A percentile compares a stretch with the other conserved stretches of the same genome.
Conservation (phyloP, 2,113 vertebrate genomes). For the Gymnogyps californianus region DNA sequence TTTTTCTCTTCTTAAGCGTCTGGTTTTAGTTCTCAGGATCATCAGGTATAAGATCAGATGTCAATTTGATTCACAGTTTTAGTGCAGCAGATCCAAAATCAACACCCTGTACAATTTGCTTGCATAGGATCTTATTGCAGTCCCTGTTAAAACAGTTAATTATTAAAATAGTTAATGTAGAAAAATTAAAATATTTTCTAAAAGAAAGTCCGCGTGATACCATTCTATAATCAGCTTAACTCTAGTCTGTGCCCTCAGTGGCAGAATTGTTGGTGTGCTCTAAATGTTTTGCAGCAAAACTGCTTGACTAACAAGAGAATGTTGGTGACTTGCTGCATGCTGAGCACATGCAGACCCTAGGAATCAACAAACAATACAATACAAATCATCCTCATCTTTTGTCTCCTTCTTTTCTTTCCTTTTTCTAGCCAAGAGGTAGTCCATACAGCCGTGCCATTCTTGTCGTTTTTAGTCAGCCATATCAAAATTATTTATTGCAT, state of each 20-base stretch:
- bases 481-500: background rate
- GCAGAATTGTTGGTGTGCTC: background rate
- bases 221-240: background rate
- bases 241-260: background rate
- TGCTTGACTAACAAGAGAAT: background rate
- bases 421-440: background rate
- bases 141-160: background rate
- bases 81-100: background rate
- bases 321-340: background rate
- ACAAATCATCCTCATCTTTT: background rate
- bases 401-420: background rate
- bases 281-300: background rate
- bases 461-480: background rate
- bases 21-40: background rate
- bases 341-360: background rate
- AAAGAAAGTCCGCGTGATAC: background rate
- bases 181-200: slow-evolving; percentile 6
- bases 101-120: background rate
- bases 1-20: slow-evolving; percentile 5
- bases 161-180: background rate
- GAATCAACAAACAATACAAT: background rate
- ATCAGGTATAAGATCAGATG: background rate
- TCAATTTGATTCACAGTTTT: background rate
- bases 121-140: background rate
- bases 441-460: background rate